Conservation (phyloP, 2,797 vertebrate species). For the Bovichtus variegatus region DNA sequence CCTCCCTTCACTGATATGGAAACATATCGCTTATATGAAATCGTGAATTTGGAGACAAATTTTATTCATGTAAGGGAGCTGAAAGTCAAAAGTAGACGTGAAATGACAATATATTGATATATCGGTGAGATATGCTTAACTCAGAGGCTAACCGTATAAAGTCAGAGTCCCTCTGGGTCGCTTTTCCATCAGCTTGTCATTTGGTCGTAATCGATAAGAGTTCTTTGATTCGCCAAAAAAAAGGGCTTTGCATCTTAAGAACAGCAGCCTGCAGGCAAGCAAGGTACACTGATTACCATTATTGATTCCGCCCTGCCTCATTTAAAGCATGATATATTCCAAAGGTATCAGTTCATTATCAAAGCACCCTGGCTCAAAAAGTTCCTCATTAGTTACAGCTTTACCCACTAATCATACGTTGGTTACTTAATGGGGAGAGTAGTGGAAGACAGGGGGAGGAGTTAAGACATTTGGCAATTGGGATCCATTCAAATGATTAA, state of each 20-base stretch:
- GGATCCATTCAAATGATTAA: slow-evolving; percentile 73
- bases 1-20: not conserved
- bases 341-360: slow-evolving; percentile 70
- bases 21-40: not conserved
- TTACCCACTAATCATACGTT: slow-evolving; percentile 56
- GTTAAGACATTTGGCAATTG: slow-evolving; percentile 57
- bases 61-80: not conserved
- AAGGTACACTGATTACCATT: slow-evolving; percentile 65
- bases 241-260: slow-evolving; percentile 39
- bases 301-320: slow-evolving; percentile 64
- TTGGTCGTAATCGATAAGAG: slow-evolving; percentile 50
- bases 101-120: slow-evolving; percentile 21
- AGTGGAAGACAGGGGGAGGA: slow-evolving; percentile 20
- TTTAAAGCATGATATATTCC: slow-evolving; percentile 75
- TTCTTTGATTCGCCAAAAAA: slow-evolving; percentile 54
- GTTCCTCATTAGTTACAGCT: slow-evolving; percentile 39
- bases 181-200: slow-evolving; percentile 43
- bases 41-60: not conserved
- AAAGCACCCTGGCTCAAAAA: slow-evolving; percentile 21
- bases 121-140: slow-evolving; percentile 33
- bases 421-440: slow-evolving; percentile 55
- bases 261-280: slow-evolving; percentile 34
- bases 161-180: slow-evolving; percentile 51
- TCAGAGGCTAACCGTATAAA: slow-evolving; percentile 63
- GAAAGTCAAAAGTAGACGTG: not conserved